Base-by-base conservation (phyloP, 2,113 vertebrate genomes). In the Tupaia chinensis region DNA sequence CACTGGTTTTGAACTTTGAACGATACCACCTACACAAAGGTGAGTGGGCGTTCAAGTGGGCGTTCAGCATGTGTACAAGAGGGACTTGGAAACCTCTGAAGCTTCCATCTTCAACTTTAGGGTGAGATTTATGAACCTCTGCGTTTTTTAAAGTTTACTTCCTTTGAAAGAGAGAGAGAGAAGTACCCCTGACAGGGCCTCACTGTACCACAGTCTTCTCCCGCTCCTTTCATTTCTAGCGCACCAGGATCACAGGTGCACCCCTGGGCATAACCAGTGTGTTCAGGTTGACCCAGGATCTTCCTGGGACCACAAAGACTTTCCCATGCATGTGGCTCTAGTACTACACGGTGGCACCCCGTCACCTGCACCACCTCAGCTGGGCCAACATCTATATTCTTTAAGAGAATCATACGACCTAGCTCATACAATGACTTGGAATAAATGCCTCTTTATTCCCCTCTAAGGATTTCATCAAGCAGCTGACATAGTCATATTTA, bases 381-480 rank as follows among this genome's bases (percentile, higher is more conserved):
- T 44, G 44, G 44, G 44, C 44, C 44, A 44, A 44, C 44, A 44
- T 44, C 44, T 44, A 44, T 5, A 44, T 3, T 44, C 44, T 44
- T 44, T 44, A 44, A 44, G 44, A 56, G 58, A 11, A 20, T 23
- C 77, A 77, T 4, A 53, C 25, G 34, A 16, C 10, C 34, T 58
- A 27, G 22, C 68, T 91, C 56, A 14, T 73, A 60, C 16, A 25
- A 19, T 68, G 61, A 58, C 65, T 81, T 85, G 72, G 74, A 91
- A 78, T 61, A 81, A 65, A 65, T 53, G 27, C 3, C 32, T 13
- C n/a, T 60, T 87, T 91, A 25, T 29, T 65, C 5, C 61, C 13
- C 34, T 92, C 65, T 68, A 74, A 95, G 82, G 68, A 66, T 89
- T 65, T 94, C 65, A 78, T 22, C 53, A 32, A 73, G 14, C 17